Conservation (phyloP, 2,888 invertebrate genomes). For the Tethea ocularis region DNA sequence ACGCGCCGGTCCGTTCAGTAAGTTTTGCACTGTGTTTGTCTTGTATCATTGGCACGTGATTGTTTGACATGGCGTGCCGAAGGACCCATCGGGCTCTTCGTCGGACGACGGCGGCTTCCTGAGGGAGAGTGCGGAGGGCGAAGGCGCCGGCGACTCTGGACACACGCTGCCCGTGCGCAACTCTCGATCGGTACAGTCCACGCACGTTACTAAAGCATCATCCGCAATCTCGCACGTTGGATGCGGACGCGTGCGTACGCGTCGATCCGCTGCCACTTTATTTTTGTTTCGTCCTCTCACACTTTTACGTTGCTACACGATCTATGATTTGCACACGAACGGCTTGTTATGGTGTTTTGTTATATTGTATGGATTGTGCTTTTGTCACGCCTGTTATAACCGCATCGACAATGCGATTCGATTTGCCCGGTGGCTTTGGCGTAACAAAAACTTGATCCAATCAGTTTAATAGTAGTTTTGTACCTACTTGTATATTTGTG, state of each 20-base stretch:
- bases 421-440: conserved; percentile 33
- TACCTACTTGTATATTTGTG: conserved; percentile 48
- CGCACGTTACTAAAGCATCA: conserved; percentile 46
- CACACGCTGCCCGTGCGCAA: conserved; percentile 83
- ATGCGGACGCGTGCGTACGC: conserved; percentile 34
- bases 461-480: conserved; percentile 46
- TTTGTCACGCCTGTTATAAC: conserved; percentile 51
- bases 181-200: conserved; percentile 77
- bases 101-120: conserved; percentile 82
- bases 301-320: conserved; percentile 69
- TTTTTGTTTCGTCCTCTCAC: conserved; percentile 42
- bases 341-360: conserved; percentile 69
- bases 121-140: conserved; percentile 65
- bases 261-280: conserved; percentile 30
- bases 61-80: conserved; percentile 64
- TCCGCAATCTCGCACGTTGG: conserved; percentile 48
- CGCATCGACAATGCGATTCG: conserved; percentile 38
- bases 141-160: conserved; percentile 67
- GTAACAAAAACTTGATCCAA: conserved; percentile 59
- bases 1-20: conserved; percentile 47
- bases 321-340: conserved; percentile 75
- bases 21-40: conserved; percentile 55
- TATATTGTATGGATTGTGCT: conserved; percentile 52
- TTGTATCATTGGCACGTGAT: conserved; percentile 64
- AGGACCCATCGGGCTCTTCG: conserved; percentile 81